These are phyloP conservation scores for Drosophila bifasciata DNA, from an alignment of 1,140 invertebrate genomes.

Conservation along the genomic window DNA sequence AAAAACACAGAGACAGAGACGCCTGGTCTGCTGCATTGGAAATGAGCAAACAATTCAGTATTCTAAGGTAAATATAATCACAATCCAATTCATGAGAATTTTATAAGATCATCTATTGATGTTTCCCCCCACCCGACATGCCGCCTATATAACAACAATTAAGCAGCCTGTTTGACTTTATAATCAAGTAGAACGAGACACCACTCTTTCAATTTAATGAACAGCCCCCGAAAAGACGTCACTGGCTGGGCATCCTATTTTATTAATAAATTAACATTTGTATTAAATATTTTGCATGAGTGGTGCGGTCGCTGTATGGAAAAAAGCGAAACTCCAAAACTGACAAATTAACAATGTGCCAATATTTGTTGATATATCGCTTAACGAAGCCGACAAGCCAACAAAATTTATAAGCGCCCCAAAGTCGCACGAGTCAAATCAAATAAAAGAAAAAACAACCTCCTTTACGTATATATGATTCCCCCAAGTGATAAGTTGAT, in stretches of 20 bases:
- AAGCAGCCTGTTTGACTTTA: slow-evolving; percentile 31
- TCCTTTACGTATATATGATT: slow-evolving; percentile 5
- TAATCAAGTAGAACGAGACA: slow-evolving; percentile 35
- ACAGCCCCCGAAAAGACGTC: slow-evolving; percentile 44
- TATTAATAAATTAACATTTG: slow-evolving; percentile 57
- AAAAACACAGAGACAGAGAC: too few relatives aligned
- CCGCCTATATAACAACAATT: slow-evolving; percentile 6
- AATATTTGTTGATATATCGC: slow-evolving; percentile 68
- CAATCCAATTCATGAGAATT: slow-evolving; percentile 56
- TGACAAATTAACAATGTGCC: slow-evolving; percentile 67
- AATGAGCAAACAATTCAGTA: slow-evolving; percentile 10
- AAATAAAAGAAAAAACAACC: slow-evolving; percentile 26
- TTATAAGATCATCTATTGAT: slow-evolving; percentile 68
- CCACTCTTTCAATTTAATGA: slow-evolving; percentile 22
- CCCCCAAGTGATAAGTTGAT: slow-evolving; percentile 53
- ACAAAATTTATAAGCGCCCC: slow-evolving; percentile 50
- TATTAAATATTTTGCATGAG: slow-evolving; percentile 49
- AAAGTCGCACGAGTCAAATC: slow-evolving; percentile 42
- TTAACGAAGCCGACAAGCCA: slow-evolving; percentile 53
- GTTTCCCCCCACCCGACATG: slow-evolving; percentile 39
- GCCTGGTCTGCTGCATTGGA: neutral
- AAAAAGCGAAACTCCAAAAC: slow-evolving; percentile 21
- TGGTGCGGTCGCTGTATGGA: slow-evolving; percentile 26
- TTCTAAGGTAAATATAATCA: slow-evolving; percentile 47
- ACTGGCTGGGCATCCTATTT: slow-evolving; percentile 49